Percentiles rank a stretch among this genome's conserved stretches.
Evolutionary conservation across 2,113 vertebrate species (phyloP).

Genomic region (Phyllostomus discolor): DNA sequence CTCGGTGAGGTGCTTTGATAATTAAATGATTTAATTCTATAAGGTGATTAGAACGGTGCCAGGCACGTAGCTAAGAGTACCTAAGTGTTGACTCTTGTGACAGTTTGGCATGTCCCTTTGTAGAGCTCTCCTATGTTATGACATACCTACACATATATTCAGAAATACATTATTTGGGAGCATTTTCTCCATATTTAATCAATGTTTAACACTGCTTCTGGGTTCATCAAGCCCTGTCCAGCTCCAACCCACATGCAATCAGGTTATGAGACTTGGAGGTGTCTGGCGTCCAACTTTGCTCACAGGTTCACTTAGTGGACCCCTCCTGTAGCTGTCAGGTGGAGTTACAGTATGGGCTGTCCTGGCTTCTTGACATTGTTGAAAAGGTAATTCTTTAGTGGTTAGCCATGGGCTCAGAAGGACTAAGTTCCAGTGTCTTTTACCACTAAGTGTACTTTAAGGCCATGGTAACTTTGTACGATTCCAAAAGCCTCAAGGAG

Average conservation of each 20-base stretch:
- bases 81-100: not conserved
- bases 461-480: not conserved
- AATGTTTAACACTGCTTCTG: not conserved
- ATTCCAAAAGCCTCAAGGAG: not conserved
- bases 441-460: not conserved
- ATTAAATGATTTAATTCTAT: not conserved
- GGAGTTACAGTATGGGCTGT: not conserved
- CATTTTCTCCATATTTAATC: not conserved
- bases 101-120: not conserved
- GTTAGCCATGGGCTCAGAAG: not conserved
- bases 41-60: not conserved
- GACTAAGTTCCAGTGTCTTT: not conserved
- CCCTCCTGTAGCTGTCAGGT: not conserved
- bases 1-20: not conserved
- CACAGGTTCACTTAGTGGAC: not conserved
- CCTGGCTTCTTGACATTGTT: not conserved
- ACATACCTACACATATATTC: not conserved
- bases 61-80: not conserved
- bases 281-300: not conserved
- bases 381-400: not conserved
- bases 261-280: not conserved
- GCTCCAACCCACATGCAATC: not conserved
- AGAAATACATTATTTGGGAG: not conserved
- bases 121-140: not conserved
- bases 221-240: not conserved